Evolutionary conservation across 2,888 invertebrate genomes (phyloP).

Genomic region (Pseudeuparius sepicola): DNA sequence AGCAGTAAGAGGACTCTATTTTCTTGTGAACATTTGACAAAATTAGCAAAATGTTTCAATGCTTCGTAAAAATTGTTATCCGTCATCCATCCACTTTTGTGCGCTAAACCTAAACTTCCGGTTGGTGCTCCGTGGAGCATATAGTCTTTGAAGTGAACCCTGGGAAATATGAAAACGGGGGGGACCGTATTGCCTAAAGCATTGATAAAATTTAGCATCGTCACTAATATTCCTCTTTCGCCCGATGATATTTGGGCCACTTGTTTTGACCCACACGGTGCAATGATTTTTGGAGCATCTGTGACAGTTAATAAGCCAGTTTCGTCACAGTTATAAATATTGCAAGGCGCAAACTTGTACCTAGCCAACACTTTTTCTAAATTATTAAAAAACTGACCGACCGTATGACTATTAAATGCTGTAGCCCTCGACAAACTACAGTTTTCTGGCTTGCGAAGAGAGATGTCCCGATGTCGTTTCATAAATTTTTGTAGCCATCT

Average conservation of each 20-base stretch:
- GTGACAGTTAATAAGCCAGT: slow-evolving; percentile 3
- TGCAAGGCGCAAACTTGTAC: slow-evolving; percentile 1
- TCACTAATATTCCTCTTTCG: slow-evolving; percentile 1
- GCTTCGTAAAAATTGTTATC: no score
- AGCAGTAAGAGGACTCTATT: slow-evolving; percentile 27
- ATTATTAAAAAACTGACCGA: slow-evolving; percentile 2
- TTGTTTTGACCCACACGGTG: slow-evolving; percentile 2
- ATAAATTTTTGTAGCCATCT: neutral
- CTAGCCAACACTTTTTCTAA: slow-evolving; percentile 2
- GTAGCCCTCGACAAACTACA: slow-evolving; percentile 2
- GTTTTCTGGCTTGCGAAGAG: slow-evolving; percentile 2
- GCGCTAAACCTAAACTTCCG: slow-evolving; percentile 2
- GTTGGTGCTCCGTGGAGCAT: neutral
- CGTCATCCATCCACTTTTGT: slow-evolving; percentile 8
- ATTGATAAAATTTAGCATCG: no score
- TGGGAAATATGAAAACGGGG: no score
- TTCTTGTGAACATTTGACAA: slow-evolving; percentile 7
- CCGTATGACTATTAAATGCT: slow-evolving; percentile 1
- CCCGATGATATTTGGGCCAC: slow-evolving; percentile 2
- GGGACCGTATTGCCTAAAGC: no score
- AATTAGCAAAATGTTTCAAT: no score
- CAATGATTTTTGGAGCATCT: slow-evolving; percentile 3
- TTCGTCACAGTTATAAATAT: slow-evolving; percentile 3
- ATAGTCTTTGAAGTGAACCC: no score
- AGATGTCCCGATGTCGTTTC: slow-evolving; percentile 2